Conservation (phyloP, 2,113 vertebrate genomes). For the Onychostoma macrolepis region DNA sequence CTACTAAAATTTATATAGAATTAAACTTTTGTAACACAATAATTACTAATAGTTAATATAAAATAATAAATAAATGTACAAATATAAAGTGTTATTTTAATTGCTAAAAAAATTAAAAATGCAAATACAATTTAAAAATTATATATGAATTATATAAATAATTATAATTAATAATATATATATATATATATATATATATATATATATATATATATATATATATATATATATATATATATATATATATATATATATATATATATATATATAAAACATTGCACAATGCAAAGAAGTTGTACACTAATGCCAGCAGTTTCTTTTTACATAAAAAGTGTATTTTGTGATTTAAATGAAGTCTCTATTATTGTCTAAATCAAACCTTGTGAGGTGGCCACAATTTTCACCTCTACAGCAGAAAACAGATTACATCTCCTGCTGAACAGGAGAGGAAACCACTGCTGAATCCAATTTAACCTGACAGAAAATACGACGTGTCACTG, state of each 20-base stretch:
- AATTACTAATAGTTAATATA: too few relatives aligned
- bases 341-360: background rate
- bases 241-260: too few relatives aligned
- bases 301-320: background rate
- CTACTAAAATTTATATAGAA: background rate
- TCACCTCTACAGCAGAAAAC: background rate
- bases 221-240: too few relatives aligned
- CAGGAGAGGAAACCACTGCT: constrained; percentile 3
- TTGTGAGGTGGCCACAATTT: background rate
- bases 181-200: too few relatives aligned
- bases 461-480: constrained; percentile 1
- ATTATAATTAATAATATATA: too few relatives aligned
- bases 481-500: background rate
- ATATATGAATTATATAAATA: too few relatives aligned
- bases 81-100: too few relatives aligned
- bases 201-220: too few relatives aligned
- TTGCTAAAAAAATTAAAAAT: too few relatives aligned
- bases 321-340: background rate
- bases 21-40: background rate
- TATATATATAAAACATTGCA: background rate
- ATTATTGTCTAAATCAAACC: background rate
- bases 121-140: too few relatives aligned
- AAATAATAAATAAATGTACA: too few relatives aligned
- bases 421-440: background rate
- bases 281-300: background rate